These are phyloP conservation scores for Gymnogyps californianus DNA, from an alignment of 2,113 vertebrate species.

Conservation along the genomic window DNA sequence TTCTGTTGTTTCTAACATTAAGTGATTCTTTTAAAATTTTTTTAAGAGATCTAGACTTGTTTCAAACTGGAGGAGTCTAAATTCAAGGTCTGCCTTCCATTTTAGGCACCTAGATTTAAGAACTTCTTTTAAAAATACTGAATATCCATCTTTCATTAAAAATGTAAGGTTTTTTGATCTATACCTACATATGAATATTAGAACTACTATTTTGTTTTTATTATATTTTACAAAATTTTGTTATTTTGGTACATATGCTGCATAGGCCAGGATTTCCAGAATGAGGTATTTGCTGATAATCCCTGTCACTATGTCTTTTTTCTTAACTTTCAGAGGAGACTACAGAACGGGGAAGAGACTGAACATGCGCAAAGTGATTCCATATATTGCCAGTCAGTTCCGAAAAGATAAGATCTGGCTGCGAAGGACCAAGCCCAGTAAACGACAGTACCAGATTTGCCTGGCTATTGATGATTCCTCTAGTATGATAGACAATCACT, in stretches of 20 bases:
- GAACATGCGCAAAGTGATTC: constrained; percentile 98
- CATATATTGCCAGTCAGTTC: constrained; percentile 97
- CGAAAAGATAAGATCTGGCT: constrained; percentile 99
- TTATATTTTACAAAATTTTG: neutral
- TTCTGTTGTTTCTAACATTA: neutral
- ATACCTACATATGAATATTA: neutral
- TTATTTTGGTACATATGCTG: neutral
- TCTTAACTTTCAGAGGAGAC: constrained; percentile 81
- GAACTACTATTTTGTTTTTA: neutral
- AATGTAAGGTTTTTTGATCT: neutral
- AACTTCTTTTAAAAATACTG: neutral
- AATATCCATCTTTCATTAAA: neutral
- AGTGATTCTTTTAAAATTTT: neutral
- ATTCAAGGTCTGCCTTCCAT: neutral
- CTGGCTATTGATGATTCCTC: constrained; percentile 96
- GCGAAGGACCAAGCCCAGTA: constrained; percentile 94
- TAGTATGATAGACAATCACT: constrained; percentile 98
- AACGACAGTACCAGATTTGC: constrained; percentile 96
- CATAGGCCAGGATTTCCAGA: neutral
- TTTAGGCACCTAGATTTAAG: neutral
- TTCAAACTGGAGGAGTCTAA: neutral
- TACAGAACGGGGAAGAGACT: constrained; percentile 95
- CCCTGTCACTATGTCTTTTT: neutral
- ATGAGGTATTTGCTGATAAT: neutral
- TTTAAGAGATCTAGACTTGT: neutral